A percentile compares a stretch with the other conserved stretches of the same genome.
Evolutionary conservation across 2,113 vertebrate species (phyloP).

Genomic region (Sisor rabdophorus): DNA sequence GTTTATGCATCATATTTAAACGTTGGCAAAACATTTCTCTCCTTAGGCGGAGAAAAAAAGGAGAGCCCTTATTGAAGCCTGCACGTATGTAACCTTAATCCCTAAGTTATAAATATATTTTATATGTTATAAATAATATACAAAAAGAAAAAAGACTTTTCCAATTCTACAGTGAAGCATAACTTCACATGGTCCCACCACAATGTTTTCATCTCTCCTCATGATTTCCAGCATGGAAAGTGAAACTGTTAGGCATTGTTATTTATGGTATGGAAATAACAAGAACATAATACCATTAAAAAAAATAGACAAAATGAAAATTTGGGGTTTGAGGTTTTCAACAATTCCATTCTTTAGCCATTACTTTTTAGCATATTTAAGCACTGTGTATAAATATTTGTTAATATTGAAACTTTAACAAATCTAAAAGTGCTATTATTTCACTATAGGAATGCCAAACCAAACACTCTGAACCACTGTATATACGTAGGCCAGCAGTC

Average conservation of each 20-base stretch:
- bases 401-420: background rate
- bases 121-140: too few species aligned
- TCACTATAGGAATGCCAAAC: slow-evolving; percentile 1
- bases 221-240: slow-evolving; percentile 5
- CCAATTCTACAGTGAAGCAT: slow-evolving; percentile 24
- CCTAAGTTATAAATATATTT: too few species aligned
- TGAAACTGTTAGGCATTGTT: background rate
- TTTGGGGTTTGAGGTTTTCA: background rate
- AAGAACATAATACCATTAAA: background rate
- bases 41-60: too few species aligned
- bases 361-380: background rate
- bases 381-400: background rate
- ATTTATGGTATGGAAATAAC: slow-evolving; percentile 16
- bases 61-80: too few species aligned
- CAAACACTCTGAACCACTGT: background rate
- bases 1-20: too few species aligned
- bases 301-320: background rate
- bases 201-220: slow-evolving; percentile 12
- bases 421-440: background rate
- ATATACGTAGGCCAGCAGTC: background rate
- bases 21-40: too few species aligned
- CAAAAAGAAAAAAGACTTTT: too few species aligned
- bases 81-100: too few species aligned
- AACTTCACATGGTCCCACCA: slow-evolving; percentile 12
- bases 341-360: background rate